These are phyloP conservation scores for Alexandromys fortis DNA, from an alignment of 2,113 vertebrate genomes.

Conservation along the genomic window DNA sequence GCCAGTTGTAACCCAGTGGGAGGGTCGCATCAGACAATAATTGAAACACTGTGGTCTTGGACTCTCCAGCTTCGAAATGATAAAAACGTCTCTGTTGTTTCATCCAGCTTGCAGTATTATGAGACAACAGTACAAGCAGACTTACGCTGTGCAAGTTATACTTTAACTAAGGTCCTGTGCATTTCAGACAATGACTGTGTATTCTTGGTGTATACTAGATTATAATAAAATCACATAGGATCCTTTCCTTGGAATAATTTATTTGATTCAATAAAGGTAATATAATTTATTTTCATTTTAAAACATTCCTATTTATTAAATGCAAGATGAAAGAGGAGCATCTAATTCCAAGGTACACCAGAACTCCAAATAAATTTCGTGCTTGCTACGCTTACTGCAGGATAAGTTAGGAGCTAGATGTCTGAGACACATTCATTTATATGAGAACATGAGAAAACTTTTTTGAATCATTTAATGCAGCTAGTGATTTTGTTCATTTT, in stretches of 20 bases:
- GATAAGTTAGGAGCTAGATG: background rate
- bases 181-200: background rate
- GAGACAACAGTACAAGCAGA: background rate
- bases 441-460: background rate
- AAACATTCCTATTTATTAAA: background rate
- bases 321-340: background rate
- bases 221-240: background rate
- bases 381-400: background rate
- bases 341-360: slow-evolving; percentile 13
- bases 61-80: background rate
- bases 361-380: background rate
- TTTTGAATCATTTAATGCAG: background rate
- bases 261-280: background rate
- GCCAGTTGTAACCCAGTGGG: background rate
- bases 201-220: too few species aligned
- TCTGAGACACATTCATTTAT: background rate
- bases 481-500: background rate
- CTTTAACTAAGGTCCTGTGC: background rate
- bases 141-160: background rate
- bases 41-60: background rate
- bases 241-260: background rate
- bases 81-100: background rate
- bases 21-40: background rate
- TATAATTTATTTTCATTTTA: background rate
- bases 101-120: background rate